Base-by-base conservation (phyloP, 2,888 invertebrate species). In the Parelbella ahira region DNA sequence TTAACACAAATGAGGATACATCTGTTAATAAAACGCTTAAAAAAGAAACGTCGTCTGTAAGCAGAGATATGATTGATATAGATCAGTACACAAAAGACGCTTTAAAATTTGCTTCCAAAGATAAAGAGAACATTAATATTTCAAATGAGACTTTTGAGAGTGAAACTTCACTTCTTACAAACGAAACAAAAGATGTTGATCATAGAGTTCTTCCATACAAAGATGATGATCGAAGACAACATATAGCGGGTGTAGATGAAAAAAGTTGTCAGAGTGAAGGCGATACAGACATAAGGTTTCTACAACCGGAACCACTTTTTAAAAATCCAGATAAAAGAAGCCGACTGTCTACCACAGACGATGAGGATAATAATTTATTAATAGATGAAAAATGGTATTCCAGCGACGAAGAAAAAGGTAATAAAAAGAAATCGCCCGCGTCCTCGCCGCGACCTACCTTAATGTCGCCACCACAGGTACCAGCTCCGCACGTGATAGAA, bases 351-450 rank as follows among this genome's bases (percentile, higher is more conserved):
- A 88, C 88, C 33, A 90, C 88, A 38, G 89, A 89, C 53, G 88
- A 89, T 37, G 90, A 90, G 58, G 90, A 90, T 50, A 89, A 89
- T 43, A 89, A 89, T 66, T 71, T 89, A 51, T 71, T 84, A 47
- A 89, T 89, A 45, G 89, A 89, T 52, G 89, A 89, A 55, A 91
- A 93, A 72, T 94, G 94, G 93, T 95, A 94, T 64, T 94, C 94
- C 1, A 94, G 94, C 64, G 94, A 94, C 54, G 93, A 93, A 54
- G 93, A 92, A 57, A 93, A 93, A 45, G 65, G 69, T 12, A 60
- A 47, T 10, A 87, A 77, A 58, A 75, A 63, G 39, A 83, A 71
- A 45, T 83, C 88, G 12, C 83, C 82, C 28, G 65, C 69, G 19
- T 82, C 86, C n/a, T 83, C 83, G 21, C 60, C 57, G 50, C 66